A percentile compares a stretch with the other conserved stretches of the same genome.
Evolutionary conservation across 2,113 vertebrate species (phyloP).

Genomic region (Hemibagrus wyckioides): DNA sequence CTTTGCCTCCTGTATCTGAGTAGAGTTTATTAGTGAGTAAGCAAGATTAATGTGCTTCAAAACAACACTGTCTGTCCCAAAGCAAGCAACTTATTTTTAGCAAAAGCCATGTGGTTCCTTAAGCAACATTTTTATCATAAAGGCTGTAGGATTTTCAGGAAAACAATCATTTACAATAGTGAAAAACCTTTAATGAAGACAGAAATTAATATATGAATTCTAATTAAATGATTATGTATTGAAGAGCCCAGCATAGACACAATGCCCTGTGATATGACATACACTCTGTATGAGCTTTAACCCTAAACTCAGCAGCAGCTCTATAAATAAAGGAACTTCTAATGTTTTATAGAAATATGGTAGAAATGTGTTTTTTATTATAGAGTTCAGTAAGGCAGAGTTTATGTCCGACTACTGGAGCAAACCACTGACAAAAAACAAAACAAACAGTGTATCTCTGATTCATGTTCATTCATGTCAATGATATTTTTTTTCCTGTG

Average conservation of each 20-base stretch:
- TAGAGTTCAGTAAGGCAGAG: background rate
- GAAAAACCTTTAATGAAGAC: background rate
- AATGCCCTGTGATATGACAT: background rate
- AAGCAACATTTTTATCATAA: too few species aligned
- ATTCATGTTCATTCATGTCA: background rate
- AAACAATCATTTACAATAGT: background rate
- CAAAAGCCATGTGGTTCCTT: too few species aligned
- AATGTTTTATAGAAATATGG: background rate
- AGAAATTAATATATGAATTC: background rate
- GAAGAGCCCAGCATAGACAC: background rate
- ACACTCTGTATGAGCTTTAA: background rate
- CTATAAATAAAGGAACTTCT: background rate
- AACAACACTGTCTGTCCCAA: too few species aligned
- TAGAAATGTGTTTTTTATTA: background rate
- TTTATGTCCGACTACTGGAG: background rate
- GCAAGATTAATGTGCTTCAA: too few species aligned
- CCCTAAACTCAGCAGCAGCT: background rate
- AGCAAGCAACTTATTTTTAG: too few species aligned
- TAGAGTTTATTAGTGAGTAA: too few species aligned
- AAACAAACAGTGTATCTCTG: background rate
- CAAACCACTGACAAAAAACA: background rate
- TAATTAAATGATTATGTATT: background rate
- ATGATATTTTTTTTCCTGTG: background rate
- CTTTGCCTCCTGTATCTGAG: too few species aligned
- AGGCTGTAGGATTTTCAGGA: background rate